These are phyloP conservation scores for Epinotia demarniana DNA, from an alignment of 2,888 invertebrate species.

Conservation along the genomic window DNA sequence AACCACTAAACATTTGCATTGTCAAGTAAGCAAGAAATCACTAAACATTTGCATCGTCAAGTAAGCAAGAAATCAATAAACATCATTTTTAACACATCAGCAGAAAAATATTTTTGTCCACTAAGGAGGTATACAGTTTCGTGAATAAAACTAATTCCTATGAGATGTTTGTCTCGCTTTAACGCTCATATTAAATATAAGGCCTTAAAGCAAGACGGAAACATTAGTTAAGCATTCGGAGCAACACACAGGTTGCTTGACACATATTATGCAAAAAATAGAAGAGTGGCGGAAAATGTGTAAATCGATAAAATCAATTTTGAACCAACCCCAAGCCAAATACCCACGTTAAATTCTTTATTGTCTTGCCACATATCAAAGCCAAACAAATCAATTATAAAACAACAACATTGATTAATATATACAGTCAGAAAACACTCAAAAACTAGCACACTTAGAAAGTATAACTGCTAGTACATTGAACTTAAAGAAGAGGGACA, in stretches of 20 bases:
- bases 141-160: neutral
- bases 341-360: neutral
- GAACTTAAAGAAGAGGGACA: constrained; percentile 38
- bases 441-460: constrained; percentile 36
- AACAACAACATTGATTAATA: constrained; percentile 33
- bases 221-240: neutral
- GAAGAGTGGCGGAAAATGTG: too few relatives aligned
- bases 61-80: constrained; percentile 18
- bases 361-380: constrained; percentile 1
- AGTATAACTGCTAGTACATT: constrained; percentile 32
- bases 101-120: constrained; percentile 22
- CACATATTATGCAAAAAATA: neutral
- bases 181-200: neutral
- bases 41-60: constrained; percentile 16
- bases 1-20: constrained; percentile 1
- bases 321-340: neutral
- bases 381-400: constrained; percentile 26
- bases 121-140: too few relatives aligned
- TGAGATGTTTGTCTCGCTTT: too few relatives aligned
- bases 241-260: neutral
- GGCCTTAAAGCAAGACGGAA: neutral
- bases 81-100: constrained; percentile 24
- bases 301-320: too few relatives aligned
- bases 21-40: constrained; percentile 22
- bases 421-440: constrained; percentile 20